Evolutionary conservation across 2,888 invertebrate species (phyloP).

Genomic region (Entomobrya proxima): DNA sequence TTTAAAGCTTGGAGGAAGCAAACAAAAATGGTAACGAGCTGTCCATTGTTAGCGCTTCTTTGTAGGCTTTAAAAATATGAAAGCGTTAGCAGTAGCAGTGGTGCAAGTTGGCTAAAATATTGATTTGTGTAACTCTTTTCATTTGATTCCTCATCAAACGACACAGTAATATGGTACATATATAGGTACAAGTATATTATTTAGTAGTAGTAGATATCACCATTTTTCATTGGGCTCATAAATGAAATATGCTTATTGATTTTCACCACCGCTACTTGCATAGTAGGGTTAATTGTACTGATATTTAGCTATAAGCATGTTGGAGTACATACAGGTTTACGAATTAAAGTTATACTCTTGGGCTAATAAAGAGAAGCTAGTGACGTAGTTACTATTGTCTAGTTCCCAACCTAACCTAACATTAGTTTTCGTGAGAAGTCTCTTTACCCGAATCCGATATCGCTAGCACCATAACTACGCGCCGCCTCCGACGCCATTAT

Average conservation of each 20-base stretch:
- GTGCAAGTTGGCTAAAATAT: not conserved
- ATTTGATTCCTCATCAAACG: not conserved
- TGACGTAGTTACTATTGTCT: conserved; percentile 22
- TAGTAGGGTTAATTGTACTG: too few species aligned
- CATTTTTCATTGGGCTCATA: not conserved
- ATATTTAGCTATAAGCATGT: too few species aligned
- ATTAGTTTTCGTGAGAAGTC: conserved; percentile 21
- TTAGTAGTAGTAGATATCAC: not conserved
- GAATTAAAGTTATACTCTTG: too few species aligned
- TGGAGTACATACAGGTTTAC: too few species aligned
- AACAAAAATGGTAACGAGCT: not conserved
- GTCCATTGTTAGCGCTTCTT: too few species aligned
- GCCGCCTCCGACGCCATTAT: not conserved
- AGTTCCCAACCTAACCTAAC: conserved; percentile 45
- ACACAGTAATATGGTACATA: not conserved
- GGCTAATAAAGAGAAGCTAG: not conserved
- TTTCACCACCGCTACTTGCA: too few species aligned
- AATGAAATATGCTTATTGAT: too few species aligned
- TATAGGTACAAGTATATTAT: not conserved
- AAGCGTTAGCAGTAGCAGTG: not conserved
- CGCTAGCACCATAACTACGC: too few species aligned
- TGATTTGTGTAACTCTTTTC: not conserved
- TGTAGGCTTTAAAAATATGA: too few species aligned
- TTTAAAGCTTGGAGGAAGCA: not conserved
- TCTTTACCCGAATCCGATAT: not conserved